These are phyloP conservation scores for Agrochola macilenta DNA, from an alignment of 2,888 invertebrate genomes.

Conservation along the genomic window DNA sequence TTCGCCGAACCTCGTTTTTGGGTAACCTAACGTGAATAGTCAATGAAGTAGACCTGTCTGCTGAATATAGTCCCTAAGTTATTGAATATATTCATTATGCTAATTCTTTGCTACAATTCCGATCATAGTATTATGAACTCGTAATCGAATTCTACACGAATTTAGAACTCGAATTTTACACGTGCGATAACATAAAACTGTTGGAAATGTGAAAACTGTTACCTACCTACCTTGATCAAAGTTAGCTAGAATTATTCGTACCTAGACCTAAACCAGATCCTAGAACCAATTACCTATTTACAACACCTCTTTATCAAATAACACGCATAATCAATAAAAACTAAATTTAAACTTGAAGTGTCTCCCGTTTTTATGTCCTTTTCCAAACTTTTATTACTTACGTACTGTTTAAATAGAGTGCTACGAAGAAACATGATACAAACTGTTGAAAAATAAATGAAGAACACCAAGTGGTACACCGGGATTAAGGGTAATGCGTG, in stretches of 20 bases:
- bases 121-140: slow-evolving; percentile 8
- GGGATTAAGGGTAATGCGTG: slow-evolving; percentile 81
- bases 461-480: slow-evolving; percentile 74
- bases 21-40: background rate
- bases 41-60: background rate
- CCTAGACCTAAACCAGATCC: background rate
- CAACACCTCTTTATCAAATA: background rate
- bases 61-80: background rate
- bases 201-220: background rate
- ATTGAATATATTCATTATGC: slow-evolving; percentile 3
- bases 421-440: slow-evolving; percentile 69
- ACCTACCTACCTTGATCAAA: background rate
- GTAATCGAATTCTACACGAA: too few relatives aligned
- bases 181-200: slow-evolving; percentile 20
- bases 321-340: slow-evolving; percentile 22
- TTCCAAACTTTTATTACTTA: slow-evolving; percentile 56
- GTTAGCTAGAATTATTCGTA: background rate
- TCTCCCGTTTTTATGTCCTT: slow-evolving; percentile 18
- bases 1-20: background rate
- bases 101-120: slow-evolving; percentile 2
- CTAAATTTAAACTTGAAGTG: slow-evolving; percentile 22
- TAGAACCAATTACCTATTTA: background rate
- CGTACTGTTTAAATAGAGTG: slow-evolving; percentile 62
- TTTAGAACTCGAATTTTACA: slow-evolving; percentile 24
- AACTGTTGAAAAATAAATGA: slow-evolving; percentile 79